Base-by-base conservation (phyloP, 2,888 invertebrate genomes). In the Drosophila cognata region DNA sequence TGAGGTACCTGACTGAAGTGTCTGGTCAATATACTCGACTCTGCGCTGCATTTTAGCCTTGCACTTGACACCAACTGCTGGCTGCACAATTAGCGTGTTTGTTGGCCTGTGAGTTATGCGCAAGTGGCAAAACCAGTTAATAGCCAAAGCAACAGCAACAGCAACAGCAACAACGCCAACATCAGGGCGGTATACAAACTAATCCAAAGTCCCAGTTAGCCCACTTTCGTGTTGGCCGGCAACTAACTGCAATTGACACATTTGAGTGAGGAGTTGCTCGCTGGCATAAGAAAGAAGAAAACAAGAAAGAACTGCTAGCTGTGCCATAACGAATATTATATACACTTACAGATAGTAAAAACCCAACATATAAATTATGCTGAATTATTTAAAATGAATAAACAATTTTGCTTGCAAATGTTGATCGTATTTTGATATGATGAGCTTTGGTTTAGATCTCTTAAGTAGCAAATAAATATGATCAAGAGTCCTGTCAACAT, bases 61-160 rank as follows among this genome's bases (percentile, higher is more conserved):
- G 83, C 74, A 85, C 85, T 84, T 89, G 77, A 79, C 79, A 75
- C 78, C 59, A 63, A 81, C 84, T 50, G 21, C n/a, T 13, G 57
- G 53, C 58, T 62, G 28, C 51, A 38, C 70, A 79, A 84, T 84
- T 89, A 77, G 82, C 73, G 64, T 41, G 29, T 68, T 55, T 51
- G 28, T 36, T 52, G 41, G 59, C 28, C 38, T 72, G 79, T 79
- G 82, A 79, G 69, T 68, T 84, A 88, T 81, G 71, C 60, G 63
- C 51, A 31, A 51, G 59, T 29, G 31, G 48, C 16, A 53, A 73
- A 83, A 83, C 82, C 71, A 66, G 83, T 82, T 84, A 50, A 48
- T 31, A 16, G 41, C 56, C 43, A 29, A 25, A 18, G 16, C 55
- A 36, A 8, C 50, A 31, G 48, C 64, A 66, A 8, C 50, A 31